A percentile compares a stretch with the other conserved stretches of the same genome.
These are phyloP conservation scores for Oophaga pumilio DNA, from an alignment of 2,113 vertebrate genomes.

Conservation along the genomic window DNA sequence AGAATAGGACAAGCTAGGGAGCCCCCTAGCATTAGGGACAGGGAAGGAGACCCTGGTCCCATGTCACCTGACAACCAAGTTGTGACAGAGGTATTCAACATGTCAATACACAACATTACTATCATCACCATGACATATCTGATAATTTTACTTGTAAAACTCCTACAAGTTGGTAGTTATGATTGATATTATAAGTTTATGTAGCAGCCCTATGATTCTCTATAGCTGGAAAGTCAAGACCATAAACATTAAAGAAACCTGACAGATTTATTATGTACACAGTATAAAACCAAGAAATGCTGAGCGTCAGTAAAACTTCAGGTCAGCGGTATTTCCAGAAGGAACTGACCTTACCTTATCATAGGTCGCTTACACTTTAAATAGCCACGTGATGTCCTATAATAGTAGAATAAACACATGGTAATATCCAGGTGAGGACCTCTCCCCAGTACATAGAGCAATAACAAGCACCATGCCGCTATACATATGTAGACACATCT, in stretches of 20 bases:
- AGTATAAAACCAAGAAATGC: not conserved
- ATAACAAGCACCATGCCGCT: not conserved
- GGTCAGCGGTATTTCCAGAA: not conserved
- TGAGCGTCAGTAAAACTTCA: not conserved
- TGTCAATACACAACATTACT: no score
- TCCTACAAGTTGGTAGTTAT: not conserved
- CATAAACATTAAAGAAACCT: not conserved
- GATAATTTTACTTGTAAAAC: no score
- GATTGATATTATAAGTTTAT: not conserved
- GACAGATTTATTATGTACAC: constrained; percentile 8
- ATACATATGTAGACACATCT: not conserved
- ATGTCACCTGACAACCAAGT: no score
- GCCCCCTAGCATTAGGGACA: no score
- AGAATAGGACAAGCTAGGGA: no score
- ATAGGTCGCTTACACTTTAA: not conserved
- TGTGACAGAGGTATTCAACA: no score
- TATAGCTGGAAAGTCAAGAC: not conserved
- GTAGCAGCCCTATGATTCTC: not conserved
- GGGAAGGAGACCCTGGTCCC: no score
- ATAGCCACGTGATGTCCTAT: not conserved
- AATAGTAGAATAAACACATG: not conserved
- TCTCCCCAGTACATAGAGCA: not conserved
- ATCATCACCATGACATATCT: no score
- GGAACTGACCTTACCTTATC: not conserved
- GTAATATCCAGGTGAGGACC: not conserved